These are phyloP conservation scores for Brenthis daphne DNA, from an alignment of 2,888 invertebrate genomes.

Conservation along the genomic window DNA sequence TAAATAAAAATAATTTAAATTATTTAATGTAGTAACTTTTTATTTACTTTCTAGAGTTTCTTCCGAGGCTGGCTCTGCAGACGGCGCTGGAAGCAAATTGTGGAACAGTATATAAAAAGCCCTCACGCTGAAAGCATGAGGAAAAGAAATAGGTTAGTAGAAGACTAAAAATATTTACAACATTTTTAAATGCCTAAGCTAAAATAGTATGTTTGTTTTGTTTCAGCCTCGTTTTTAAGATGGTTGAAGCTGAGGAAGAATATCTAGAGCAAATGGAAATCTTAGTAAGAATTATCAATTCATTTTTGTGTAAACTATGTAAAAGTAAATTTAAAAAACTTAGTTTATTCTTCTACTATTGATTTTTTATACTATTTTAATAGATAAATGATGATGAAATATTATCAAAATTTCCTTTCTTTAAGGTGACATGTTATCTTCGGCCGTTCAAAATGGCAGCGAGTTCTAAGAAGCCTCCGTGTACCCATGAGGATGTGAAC, in stretches of 20 bases:
- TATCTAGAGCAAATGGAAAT: constrained; percentile 95
- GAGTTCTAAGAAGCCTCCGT: constrained; percentile 95
- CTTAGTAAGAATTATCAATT: constrained; percentile 53
- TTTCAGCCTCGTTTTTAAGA: constrained; percentile 90
- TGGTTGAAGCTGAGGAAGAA: constrained; percentile 97
- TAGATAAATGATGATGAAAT: too few species aligned
- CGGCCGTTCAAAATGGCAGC: constrained; percentile 97
- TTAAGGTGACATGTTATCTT: constrained; percentile 89
- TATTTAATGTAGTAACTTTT: too few species aligned
- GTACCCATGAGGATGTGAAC: constrained; percentile 96
- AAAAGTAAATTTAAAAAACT: not conserved
- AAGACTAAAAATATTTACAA: not conserved
- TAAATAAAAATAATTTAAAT: not conserved
- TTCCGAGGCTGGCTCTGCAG: constrained; percentile 96
- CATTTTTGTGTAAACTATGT: not conserved
- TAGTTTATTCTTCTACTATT: too few species aligned
- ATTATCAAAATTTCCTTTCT: too few species aligned
- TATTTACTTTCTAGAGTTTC: constrained; percentile 84
- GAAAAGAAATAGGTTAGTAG: constrained; percentile 89
- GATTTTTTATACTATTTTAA: too few species aligned
- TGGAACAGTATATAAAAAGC: constrained; percentile 96
- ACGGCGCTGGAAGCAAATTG: constrained; percentile 96
- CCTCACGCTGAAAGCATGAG: constrained; percentile 97
- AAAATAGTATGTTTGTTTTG: constrained; percentile 29
- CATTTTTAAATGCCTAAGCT: not conserved